These are phyloP conservation scores for Lampris megalopsis DNA, from an alignment of 2,113 vertebrate species.

Conservation along the genomic window DNA sequence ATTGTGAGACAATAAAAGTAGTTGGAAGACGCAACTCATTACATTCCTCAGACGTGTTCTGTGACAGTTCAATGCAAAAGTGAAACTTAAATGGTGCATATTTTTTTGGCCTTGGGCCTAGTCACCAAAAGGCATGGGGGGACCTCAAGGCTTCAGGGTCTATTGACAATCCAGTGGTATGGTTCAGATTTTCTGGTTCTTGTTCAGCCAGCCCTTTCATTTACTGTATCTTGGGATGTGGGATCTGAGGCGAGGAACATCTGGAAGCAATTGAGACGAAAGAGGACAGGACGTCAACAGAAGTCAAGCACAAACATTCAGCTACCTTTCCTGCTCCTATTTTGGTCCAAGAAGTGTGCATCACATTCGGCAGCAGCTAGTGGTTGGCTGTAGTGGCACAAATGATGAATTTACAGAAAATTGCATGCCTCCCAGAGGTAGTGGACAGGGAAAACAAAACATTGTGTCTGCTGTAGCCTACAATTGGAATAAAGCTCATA, in stretches of 20 bases:
- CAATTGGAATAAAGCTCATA: not conserved
- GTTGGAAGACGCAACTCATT: constrained; percentile 31
- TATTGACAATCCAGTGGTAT: constrained; percentile 63
- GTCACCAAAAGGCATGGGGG: too few species aligned
- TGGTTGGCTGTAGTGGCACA: constrained; percentile 28
- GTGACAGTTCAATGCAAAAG: constrained; percentile 54
- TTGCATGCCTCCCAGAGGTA: not conserved
- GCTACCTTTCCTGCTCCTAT: constrained; percentile 38
- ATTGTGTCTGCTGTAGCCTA: too few species aligned
- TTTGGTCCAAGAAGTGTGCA: constrained; percentile 27
- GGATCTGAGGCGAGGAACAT: constrained; percentile 70
- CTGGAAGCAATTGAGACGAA: constrained; percentile 70
- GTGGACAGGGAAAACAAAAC: too few species aligned
- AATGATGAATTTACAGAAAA: not conserved
- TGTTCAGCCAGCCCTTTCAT: constrained; percentile 65
- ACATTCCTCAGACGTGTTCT: constrained; percentile 35
- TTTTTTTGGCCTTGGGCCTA: constrained; percentile 58
- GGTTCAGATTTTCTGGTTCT: constrained; percentile 71
- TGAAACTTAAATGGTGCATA: constrained; percentile 52
- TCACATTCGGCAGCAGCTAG: not conserved
- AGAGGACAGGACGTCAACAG: constrained; percentile 49
- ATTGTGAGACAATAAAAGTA: constrained; percentile 44
- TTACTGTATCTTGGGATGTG: constrained; percentile 58
- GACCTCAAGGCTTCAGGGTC: constrained; percentile 37
- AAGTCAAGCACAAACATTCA: constrained; percentile 41